Evolutionary conservation across 2,888 invertebrate species (phyloP), one percentile per base, ranked within the genome.

Genomic region (Monochamus alternatus): DNA sequence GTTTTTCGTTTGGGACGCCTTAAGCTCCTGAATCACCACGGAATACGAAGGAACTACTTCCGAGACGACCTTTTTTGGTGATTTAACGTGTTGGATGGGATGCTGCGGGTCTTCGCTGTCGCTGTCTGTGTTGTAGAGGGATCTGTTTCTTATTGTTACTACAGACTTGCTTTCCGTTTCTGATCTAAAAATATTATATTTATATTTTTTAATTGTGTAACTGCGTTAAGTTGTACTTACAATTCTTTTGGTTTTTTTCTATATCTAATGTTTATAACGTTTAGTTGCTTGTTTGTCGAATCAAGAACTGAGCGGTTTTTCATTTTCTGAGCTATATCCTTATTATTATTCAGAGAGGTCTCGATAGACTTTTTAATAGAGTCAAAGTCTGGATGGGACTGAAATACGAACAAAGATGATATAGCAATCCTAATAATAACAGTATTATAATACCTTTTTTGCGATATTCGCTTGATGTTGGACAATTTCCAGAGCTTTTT

Each of bases 401-500:
- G 12, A 43, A 77, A 77, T 55, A 55, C 31, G 38, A 44, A 32
- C 22, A 32, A 9, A 30, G 7, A 44, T 51, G 14, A 62, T 9
- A 63, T 12, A 8, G n/a, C 47, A 72, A 66, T 62, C 8, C 12
- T 60, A n/a, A 0, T 60, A n/a, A 0, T n/a, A 43, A 64, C 1
- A 22, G 47, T n/a, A 30, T 5, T 31, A 14, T 55, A 55, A 66
- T 84, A 93, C 93, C 90, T 93, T 93, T 59, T 90, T 87, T 84
- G 91, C 90, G 3, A 91, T 83, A 82, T 90, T 91, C 74, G 91
- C 90, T 84, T 92, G 91, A 85, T 93, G 92, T 76, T 90, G 90
- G 55, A 94, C 85, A 74, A 91, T 90, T 68, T 90, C 89, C 78
- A 91, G 89, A 81, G 92, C 92, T 82, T 91, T 92, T 74, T 90